Evolutionary conservation across 2,797 vertebrate species (phyloP).

Genomic region (Crocidura indochinensis): DNA sequence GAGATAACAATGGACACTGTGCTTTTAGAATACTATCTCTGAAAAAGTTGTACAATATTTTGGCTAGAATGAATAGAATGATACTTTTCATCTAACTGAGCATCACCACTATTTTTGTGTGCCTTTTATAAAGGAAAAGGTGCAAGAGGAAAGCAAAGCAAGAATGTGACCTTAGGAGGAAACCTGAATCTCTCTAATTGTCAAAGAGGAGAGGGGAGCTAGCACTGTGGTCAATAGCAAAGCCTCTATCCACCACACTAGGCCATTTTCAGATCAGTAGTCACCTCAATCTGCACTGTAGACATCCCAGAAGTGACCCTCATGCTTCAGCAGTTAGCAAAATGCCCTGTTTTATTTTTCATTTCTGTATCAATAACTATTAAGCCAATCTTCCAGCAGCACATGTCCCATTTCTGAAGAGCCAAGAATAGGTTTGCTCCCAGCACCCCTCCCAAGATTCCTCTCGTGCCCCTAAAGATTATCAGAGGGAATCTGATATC

Average conservation of each 20-base stretch:
- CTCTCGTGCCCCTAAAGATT: neutral
- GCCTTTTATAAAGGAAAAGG: constrained; percentile 70
- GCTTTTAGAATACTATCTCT: constrained; percentile 55
- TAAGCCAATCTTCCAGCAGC: neutral
- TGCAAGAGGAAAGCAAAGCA: constrained; percentile 37
- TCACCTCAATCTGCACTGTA: neutral
- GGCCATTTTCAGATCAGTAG: constrained; percentile 39
- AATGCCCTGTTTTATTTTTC: neutral
- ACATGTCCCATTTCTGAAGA: constrained; percentile 20
- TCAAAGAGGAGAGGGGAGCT: neutral
- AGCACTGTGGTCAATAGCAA: neutral
- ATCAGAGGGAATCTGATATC: neutral
- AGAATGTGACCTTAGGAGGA: constrained; percentile 6
- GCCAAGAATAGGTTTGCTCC: neutral
- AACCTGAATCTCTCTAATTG: neutral
- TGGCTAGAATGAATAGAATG: constrained; percentile 29
- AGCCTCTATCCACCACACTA: neutral
- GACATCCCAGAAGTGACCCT: constrained; percentile 24
- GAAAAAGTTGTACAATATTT: constrained; percentile 28
- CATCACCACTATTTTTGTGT: constrained; percentile 53
- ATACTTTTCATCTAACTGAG: constrained; percentile 27
- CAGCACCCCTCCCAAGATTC: neutral
- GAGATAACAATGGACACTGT: neutral
- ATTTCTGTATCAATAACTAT: neutral
- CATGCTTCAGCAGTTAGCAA: neutral